Conservation (phyloP, 2,113 vertebrate genomes). For the Neoarius graeffei region DNA sequence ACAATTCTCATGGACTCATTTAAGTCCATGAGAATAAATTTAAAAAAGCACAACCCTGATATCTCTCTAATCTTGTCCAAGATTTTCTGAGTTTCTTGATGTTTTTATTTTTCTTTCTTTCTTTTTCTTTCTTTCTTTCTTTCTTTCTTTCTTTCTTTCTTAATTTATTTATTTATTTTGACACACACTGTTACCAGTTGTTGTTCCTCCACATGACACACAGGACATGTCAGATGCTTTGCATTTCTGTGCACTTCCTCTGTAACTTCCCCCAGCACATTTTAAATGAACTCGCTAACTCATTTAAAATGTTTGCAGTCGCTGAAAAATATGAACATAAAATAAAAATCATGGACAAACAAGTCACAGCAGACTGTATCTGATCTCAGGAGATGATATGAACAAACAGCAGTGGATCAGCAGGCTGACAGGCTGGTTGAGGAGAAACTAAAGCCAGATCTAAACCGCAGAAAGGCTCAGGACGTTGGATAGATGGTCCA, state of each 20-base stretch:
- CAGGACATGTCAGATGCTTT: not conserved
- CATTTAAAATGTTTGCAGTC: not conserved
- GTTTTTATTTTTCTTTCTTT: no score
- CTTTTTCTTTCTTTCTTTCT: no score
- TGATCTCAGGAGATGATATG: not conserved
- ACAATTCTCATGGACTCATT: no score
- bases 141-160: no score
- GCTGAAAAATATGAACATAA: not conserved
- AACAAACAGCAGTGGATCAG: no score
- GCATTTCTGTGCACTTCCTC: not conserved
- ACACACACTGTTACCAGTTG: not conserved
- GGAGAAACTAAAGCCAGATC: not conserved
- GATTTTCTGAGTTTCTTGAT: not conserved
- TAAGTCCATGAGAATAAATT: no score
- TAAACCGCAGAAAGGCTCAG: not conserved
- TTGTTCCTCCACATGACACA: not conserved
- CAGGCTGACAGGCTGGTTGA: not conserved
- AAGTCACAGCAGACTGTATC: not conserved
- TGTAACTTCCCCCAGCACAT: not conserved
- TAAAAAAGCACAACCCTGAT: not conserved
- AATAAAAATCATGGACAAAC: not conserved
- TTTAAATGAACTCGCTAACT: not conserved
- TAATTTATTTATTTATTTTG: not conserved
- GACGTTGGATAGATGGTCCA: not conserved
- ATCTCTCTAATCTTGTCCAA: not conserved